Evolutionary conservation across 2,797 vertebrate species (phyloP).

Genomic region (Sebastes hubbsi): DNA sequence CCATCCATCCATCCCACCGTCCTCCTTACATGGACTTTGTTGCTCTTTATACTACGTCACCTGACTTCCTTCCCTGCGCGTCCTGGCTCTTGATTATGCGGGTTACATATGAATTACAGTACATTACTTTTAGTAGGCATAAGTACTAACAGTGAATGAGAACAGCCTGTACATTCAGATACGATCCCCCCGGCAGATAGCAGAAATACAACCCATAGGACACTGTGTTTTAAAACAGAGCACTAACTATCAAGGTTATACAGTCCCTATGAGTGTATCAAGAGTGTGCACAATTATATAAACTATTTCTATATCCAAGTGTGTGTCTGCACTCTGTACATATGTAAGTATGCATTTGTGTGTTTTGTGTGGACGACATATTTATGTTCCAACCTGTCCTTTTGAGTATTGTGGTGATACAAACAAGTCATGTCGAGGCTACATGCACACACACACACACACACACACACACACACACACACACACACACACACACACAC

Average conservation of each 20-base stretch:
- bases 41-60: background rate
- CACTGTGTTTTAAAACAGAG: background rate
- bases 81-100: background rate
- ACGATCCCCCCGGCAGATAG: background rate
- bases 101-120: background rate
- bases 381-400: constrained; percentile 1
- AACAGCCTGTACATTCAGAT: background rate
- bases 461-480: too few relatives aligned
- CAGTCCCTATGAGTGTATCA: background rate
- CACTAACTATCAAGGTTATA: background rate
- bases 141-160: background rate
- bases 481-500: too few relatives aligned
- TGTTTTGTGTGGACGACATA: background rate
- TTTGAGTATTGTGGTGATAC: constrained; percentile 12
- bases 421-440: constrained; percentile 19
- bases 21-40: background rate
- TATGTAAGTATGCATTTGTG: background rate
- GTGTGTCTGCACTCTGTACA: background rate
- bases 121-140: background rate
- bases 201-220: constrained; percentile 6
- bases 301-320: background rate
- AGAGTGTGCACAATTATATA: background rate
- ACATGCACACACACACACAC: background rate
- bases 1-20: background rate
- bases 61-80: background rate